Percentiles rank a stretch among this genome's conserved stretches.
phyloP scores from a whole-genome alignment of 2,888 invertebrate genomes.

The Apodemia duryi region DNA sequence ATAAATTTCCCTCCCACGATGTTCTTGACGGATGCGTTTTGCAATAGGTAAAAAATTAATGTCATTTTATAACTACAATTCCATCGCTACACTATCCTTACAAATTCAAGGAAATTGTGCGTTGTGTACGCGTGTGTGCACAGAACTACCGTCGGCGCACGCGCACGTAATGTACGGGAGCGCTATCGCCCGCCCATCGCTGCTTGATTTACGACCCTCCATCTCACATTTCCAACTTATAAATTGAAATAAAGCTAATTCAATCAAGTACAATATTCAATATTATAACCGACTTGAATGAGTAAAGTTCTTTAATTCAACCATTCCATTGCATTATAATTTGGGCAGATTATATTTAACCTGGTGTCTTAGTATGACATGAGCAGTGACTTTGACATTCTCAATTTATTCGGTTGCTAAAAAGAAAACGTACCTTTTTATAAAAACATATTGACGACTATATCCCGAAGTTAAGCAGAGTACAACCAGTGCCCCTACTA shows the following conservation, averaged over 20 bases:
- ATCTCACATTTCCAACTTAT: conserved; percentile 47
- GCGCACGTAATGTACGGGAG: conserved; percentile 40
- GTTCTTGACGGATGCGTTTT: too few relatives aligned
- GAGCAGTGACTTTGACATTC: too few relatives aligned
- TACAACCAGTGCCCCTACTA: too few relatives aligned
- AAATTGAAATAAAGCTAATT: conserved; percentile 40
- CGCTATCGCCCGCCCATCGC: conserved; percentile 65
- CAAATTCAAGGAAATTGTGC: conserved; percentile 44
- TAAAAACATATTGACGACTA: too few relatives aligned
- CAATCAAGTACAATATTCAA: conserved; percentile 29
- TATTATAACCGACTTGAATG: conserved; percentile 14
- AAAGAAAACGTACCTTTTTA: too few relatives aligned
- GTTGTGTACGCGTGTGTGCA: conserved; percentile 23
- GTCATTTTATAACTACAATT: not conserved
- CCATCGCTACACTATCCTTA: conserved; percentile 19
- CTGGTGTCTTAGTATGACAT: too few relatives aligned
- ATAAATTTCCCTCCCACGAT: too few relatives aligned
- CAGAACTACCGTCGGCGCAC: conserved; percentile 32
- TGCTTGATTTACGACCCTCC: conserved; percentile 62
- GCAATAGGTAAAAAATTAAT: too few relatives aligned
- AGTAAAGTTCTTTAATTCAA: conserved; percentile 3
- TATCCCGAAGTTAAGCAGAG: too few relatives aligned
- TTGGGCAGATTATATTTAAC: too few relatives aligned
- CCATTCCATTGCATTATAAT: not conserved
- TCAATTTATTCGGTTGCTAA: too few relatives aligned